These are phyloP conservation scores for Acrobeloides nanus DNA, from an alignment of 2,888 invertebrate species.

Conservation along the genomic window DNA sequence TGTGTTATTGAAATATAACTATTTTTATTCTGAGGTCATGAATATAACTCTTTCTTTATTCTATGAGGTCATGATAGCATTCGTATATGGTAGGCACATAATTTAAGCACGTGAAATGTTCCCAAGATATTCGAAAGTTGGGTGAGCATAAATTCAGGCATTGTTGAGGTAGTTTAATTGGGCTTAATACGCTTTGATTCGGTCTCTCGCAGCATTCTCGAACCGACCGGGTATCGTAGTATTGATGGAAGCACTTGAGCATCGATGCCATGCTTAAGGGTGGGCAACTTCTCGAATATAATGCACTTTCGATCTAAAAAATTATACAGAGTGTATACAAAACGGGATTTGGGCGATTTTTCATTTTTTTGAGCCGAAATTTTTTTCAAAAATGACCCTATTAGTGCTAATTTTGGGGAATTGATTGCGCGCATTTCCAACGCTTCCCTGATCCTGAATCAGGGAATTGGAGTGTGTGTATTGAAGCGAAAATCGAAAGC, in stretches of 20 bases:
- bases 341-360: too few species aligned
- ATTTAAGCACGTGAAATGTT: constrained; percentile 29
- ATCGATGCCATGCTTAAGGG: constrained; percentile 33
- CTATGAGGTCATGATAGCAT: constrained; percentile 23
- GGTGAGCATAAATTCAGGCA: constrained; percentile 26
- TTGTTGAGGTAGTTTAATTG: constrained; percentile 22
- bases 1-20: too few species aligned
- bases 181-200: not conserved
- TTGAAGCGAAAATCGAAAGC: too few species aligned
- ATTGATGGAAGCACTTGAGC: constrained; percentile 33
- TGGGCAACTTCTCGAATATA: constrained; percentile 24
- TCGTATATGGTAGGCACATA: constrained; percentile 24
- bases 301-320: constrained; percentile 31
- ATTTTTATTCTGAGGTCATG: too few species aligned
- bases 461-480: too few species aligned
- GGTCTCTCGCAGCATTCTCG: constrained; percentile 25
- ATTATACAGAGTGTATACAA: too few species aligned
- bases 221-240: constrained; percentile 28
- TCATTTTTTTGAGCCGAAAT: too few species aligned
- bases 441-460: too few species aligned
- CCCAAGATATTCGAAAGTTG: constrained; percentile 30
- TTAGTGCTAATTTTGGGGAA: too few species aligned
- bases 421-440: too few species aligned
- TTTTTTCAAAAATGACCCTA: too few species aligned
- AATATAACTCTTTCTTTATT: too few species aligned